Base-by-base conservation (phyloP, 2,113 vertebrate genomes). In the Balaeniceps rex region DNA sequence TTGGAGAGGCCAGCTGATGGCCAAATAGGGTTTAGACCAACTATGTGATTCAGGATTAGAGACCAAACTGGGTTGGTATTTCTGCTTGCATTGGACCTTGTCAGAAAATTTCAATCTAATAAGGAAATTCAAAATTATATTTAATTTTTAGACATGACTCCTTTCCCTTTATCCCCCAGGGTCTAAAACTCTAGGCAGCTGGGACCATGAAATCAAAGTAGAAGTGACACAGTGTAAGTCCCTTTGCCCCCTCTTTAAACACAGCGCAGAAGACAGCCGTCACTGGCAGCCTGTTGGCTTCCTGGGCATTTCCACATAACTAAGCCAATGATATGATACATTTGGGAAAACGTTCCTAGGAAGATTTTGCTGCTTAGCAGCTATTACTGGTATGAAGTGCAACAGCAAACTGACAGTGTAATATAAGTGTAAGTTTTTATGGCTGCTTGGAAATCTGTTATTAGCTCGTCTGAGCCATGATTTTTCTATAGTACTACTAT, bases 401-500 rank as follows among this genome's bases (percentile, higher is more conserved):
- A 93, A 86, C 3, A 11, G 46, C 42, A 88, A 90, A 65, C 29
- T 52, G 85, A 83, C 6, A 28, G 9, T n/a, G 7, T 19, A 82
- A 63, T 18, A 3, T 68, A 95, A 88, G 72, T 74, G 57, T 91
- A 86, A 71, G 8, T 81, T 97, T 95, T 93, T 68, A 90, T 90
- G 83, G 83, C 79, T 86, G 40, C 64, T 88, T 80, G 42, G 71
- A 83, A 92, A 83, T n/a, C 29, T 52, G 63, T 69, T 65, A 44
- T 10, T 38, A 88, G 28, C 18, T 90, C 4, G 2, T 38, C n/a
- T 49, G 15, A 88, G 38, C 38, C 63, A 54, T 28, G 29, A 46
- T 65, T 83, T 79, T 80, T 78, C 88, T 75, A 7, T 28, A 38
- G 7, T 12, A 29, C 19, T 88, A 52, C 34, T n/a, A 33, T 79